Evolutionary conservation across 1,140 invertebrate species (phyloP), one percentile per base, ranked within the genome.

Genomic region (Daktulosphaira vitifoliae): DNA sequence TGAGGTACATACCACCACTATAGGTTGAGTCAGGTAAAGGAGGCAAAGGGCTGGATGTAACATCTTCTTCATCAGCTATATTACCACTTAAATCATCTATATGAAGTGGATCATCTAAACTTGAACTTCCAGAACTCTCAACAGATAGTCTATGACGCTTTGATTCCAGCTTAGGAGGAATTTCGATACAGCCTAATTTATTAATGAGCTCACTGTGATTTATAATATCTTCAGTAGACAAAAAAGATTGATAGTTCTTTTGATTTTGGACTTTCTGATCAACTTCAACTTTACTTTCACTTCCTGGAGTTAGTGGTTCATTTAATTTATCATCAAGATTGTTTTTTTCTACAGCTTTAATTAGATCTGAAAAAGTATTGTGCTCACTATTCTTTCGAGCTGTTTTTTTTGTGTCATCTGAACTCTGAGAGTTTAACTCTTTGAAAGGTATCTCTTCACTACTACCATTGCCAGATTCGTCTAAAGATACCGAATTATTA

Each of bases 51-150:
- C 56, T 62, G 18, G 56, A 62, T 2, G 56, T 62, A 5, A 62
- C 42, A 18, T 62, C 76, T 69, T 78, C 77, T 65, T 77, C 74
- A 66, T 74, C 75, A 39, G 75, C 76, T 25, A 73, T 69, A 68
- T 84, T 71, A 23, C 70, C 70, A 16, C 67, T 84, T 37, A 85
- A 84, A 73, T 90, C 87, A 54, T 62, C 56, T 25, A 62, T 33
- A 29, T 62, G 56, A 18, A 25, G 42, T 7, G 42, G 42, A 33
- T 90, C 88, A 73, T 91, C 88, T 33, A 88, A 81, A 73, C 87
- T 90, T 2, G 87, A 89, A 71, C 82, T 86, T 15, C 84, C 84
- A 0, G 86, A 88, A 69, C 86, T 84, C 71, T 86, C 87, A 7
- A 89, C 79, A n/a, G 87, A 83, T 71, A 62, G 42, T 7, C 13